Percentiles rank a stretch among this genome's conserved stretches.
Evolutionary conservation across 2,888 invertebrate species (phyloP).

Genomic region (Nymphalis polychloros): DNA sequence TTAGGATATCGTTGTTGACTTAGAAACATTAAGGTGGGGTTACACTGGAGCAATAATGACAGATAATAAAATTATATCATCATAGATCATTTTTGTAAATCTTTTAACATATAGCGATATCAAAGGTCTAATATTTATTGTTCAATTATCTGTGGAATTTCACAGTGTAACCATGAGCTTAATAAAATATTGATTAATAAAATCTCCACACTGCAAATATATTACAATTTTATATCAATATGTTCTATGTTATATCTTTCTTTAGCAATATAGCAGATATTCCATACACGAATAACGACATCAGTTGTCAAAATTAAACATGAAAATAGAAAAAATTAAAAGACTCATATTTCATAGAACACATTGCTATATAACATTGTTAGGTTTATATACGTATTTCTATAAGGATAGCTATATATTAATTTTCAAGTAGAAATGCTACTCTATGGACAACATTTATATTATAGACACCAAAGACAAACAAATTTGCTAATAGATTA

Average conservation of each 20-base stretch:
- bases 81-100: background rate
- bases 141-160: background rate
- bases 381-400: background rate
- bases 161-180: conserved; percentile 14
- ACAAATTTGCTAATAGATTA: background rate
- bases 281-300: too few species aligned
- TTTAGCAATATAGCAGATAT: too few species aligned
- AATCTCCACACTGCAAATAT: conserved; percentile 17
- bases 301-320: background rate
- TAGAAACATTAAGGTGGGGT: conserved; percentile 30
- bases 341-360: background rate
- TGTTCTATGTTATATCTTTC: background rate
- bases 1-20: conserved; percentile 47
- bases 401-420: conserved; percentile 4
- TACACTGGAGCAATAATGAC: conserved; percentile 20
- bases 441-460: conserved; percentile 14
- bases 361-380: conserved; percentile 5
- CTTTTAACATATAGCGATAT: background rate
- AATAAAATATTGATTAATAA: conserved; percentile 14
- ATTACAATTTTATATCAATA: conserved; percentile 7
- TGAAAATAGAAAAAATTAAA: background rate
- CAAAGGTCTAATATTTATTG: background rate
- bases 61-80: background rate
- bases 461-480: conserved; percentile 16
- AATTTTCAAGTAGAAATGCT: conserved; percentile 25